A percentile compares a stretch with the other conserved stretches of the same genome.
Evolutionary conservation across 2,888 invertebrate genomes (phyloP).

Genomic region (Ectemnius lituratus): DNA sequence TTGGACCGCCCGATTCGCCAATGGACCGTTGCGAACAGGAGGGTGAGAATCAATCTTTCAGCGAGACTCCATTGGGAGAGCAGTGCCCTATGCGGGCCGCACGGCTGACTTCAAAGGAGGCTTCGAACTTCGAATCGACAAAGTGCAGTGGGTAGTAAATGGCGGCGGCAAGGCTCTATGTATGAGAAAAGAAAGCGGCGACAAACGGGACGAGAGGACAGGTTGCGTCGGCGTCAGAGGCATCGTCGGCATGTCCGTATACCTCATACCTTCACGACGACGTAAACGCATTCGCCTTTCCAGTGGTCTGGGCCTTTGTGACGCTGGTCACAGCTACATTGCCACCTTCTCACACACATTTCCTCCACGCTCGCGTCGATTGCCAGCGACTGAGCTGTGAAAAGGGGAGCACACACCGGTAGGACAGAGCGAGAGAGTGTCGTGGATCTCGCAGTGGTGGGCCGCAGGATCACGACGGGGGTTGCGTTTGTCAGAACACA

Average conservation of each 20-base stretch:
- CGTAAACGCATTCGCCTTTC: constrained; percentile 26
- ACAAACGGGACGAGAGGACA: constrained; percentile 14
- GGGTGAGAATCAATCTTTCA: constrained; percentile 42
- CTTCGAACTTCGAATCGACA: constrained; percentile 16
- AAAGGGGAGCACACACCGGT: neutral
- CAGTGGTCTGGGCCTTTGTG: constrained; percentile 1
- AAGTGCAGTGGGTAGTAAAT: constrained; percentile 30
- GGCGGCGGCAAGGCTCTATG: constrained; percentile 9
- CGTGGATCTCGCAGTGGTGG: neutral
- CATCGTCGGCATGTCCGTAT: neutral
- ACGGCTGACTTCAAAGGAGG: constrained; percentile 40
- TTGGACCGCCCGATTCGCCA: too few species aligned
- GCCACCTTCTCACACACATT: neutral
- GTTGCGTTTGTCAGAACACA: constrained; percentile 27
- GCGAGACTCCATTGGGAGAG: constrained; percentile 12
- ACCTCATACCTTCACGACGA: constrained; percentile 8
- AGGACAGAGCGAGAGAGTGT: neutral
- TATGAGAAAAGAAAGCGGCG: constrained; percentile 18
- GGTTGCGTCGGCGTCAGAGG: constrained; percentile 11
- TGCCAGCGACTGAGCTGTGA: constrained; percentile 23
- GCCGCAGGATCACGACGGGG: constrained; percentile 22
- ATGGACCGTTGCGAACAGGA: neutral
- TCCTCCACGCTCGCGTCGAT: neutral
- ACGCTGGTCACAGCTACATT: constrained; percentile 30
- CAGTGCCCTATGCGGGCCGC: neutral